Evolutionary conservation across 1,140 invertebrate genomes (phyloP), one percentile per base, ranked within the genome.

Genomic region (Trachymyrmex septentrionalis): DNA sequence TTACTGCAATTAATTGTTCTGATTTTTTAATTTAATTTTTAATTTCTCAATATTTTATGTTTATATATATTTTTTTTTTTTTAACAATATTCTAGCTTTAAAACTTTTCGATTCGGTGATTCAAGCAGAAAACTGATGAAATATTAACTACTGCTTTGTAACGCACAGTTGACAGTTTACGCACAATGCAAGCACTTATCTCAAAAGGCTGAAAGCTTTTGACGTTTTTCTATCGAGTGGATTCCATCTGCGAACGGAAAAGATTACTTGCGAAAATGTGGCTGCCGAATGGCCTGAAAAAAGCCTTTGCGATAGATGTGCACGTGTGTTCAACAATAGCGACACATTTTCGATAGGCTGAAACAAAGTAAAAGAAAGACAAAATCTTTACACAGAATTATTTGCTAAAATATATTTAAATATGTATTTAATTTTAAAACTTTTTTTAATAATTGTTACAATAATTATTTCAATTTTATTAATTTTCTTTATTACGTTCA

Each of bases 121-220:
- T 76, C 76, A 44, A 88, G n/a, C 59, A 55, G 57, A 48, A 24
- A 50, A 34, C 27, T 16, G 16, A 27, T 53, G 7, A 30, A 61
- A 38, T 78, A 73, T 89, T 86, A 90, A 55, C 27, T 24, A 34
- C 66, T 24, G 50, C 73, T 78, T 69, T 38, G 10, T 82, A 21
- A 85, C n/a, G 6, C 14, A 24, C 21, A 69, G 12, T 69, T 69
- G 38, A 87, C 59, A 72, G 72, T 91, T 88, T 64, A 57, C 38
- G 71, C 61, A 81, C 82, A 82, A 72, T 82, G 57, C 63, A 53
- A 86, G 86, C 86, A 90, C 86, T 91, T 91, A 90, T 90, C 89
- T 88, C 77, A 69, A 91, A 91, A 90, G 88, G 87, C n/a, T 61
- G 78, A 87, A 90, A 82, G 89, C 86, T 84, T 61, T 87, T 71